Evolutionary conservation across 2,888 invertebrate species (phyloP).

Genomic region (Cecidostiba fungosa): DNA sequence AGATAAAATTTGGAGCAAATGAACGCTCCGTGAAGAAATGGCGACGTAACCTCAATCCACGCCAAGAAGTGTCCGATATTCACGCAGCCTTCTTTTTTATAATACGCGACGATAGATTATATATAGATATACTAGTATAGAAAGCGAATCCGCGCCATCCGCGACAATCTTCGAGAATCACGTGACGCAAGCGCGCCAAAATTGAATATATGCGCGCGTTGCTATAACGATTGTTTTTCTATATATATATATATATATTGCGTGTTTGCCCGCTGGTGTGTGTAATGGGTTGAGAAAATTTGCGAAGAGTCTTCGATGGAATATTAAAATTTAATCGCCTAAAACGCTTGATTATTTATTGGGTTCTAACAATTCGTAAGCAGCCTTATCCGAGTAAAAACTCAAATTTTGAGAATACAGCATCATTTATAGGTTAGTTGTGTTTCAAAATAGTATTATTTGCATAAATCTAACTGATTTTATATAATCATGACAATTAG

Average conservation of each 20-base stretch:
- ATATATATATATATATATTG: neutral
- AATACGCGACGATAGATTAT: neutral
- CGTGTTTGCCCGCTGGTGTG: neutral
- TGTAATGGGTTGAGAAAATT: neutral
- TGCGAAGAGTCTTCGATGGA: no score
- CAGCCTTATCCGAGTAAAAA: no score
- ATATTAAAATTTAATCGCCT: no score
- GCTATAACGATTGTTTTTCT: neutral
- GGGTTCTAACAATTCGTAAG: no score
- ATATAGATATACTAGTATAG: neutral
- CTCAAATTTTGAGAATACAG: no score
- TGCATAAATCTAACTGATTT: no score
- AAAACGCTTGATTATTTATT: no score
- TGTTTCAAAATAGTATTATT: no score
- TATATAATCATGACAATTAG: no score
- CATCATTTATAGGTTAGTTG: no score
- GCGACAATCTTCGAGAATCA: neutral
- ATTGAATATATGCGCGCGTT: neutral
- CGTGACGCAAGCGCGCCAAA: neutral
- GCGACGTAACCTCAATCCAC: constrained; percentile 53
- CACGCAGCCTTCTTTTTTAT: neutral
- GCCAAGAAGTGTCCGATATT: neutral
- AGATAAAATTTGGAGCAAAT: constrained; percentile 4
- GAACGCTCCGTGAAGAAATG: constrained; percentile 23
- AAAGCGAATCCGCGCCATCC: no score